Base-by-base conservation (phyloP, 2,888 invertebrate genomes). In the Atrina japonica region DNA sequence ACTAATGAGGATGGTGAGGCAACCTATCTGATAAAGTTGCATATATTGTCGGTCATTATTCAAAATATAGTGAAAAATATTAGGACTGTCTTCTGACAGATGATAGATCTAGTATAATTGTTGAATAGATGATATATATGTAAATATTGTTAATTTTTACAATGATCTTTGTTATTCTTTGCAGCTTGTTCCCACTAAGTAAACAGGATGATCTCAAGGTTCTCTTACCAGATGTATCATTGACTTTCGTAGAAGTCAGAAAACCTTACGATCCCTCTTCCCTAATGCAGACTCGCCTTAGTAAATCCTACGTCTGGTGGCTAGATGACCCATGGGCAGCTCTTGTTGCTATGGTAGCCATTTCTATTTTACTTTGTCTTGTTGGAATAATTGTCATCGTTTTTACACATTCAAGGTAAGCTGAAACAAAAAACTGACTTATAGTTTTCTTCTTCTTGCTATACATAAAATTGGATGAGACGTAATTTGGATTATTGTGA, bases 321-420 rank as follows among this genome's bases (percentile, higher is more conserved):
- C 77, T 85, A 47, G 88, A 88, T 67, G 89, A 96, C 9, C 95
- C 97, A 81, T 97, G 97, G 21, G 96, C 96, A 79, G 96, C 97
- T 0, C 92, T 97, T 30, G 95, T 98, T 75, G 95, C 96, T 16
- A 93, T 98, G 0, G 97, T 96, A 0, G 94, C 95, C 66, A 94
- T 97, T n/a, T 97, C 97, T 72, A 93, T 97, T 45, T 93, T 97
- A 1, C 93, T 97, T 9, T 96, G 96, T 9, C 93, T 95, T 14
- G 95, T 96, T 60, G 97, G 97, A 6, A 97, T 97, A 56, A 94
- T 97, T 61, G 97, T 97, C 88, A 96, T 97, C 73, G 96, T 97
- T 90, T 94, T 97, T 63, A 97, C 97, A 0, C 97, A 97, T 96
- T 96, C 96, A 66, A 95, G 95, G 96, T 96, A 90, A 61, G 72